phyloP scores from a whole-genome alignment of 2,888 invertebrate species.

The Physocephala rufipes region DNA sequence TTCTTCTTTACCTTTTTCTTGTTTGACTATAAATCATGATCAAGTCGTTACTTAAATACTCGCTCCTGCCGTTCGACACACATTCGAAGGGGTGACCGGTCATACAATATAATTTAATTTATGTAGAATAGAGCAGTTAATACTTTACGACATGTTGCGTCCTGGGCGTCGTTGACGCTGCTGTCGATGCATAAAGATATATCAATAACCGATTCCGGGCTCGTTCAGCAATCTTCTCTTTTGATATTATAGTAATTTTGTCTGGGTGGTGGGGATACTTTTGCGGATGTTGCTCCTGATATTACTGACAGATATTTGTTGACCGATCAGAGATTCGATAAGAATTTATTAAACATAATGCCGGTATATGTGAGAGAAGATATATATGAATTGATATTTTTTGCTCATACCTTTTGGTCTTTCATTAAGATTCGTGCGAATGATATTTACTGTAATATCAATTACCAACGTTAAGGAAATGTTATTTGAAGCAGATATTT shows the following conservation, averaged over 20 bases:
- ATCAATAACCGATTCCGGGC: background rate
- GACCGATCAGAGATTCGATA: slow-evolving; percentile 8
- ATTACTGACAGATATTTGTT: slow-evolving; percentile 9
- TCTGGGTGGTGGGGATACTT: background rate
- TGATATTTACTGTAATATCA: no score
- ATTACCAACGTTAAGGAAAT: background rate
- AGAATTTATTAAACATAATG: slow-evolving; percentile 5
- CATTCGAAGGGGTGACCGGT: no score
- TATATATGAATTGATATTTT: background rate
- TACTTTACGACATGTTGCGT: slow-evolving; percentile 1
- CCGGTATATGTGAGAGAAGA: background rate
- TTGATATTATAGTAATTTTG: slow-evolving; percentile 31
- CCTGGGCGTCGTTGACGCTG: background rate
- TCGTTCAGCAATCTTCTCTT: background rate
- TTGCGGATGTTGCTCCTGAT: slow-evolving; percentile 15
- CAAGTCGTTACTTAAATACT: slow-evolving; percentile 12
- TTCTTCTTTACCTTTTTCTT: background rate
- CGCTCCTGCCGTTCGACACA: no score
- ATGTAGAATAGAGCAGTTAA: slow-evolving; percentile 27
- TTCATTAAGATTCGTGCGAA: no score
- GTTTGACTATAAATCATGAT: slow-evolving; percentile 26
- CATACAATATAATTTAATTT: slow-evolving; percentile 28
- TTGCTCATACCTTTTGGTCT: background rate
- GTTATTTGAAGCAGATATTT: background rate
- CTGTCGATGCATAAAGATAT: background rate